A percentile compares a stretch with the other conserved stretches of the same genome.
Conservation (phyloP, 2,797 vertebrate species). For the Cuculus canorus region DNA sequence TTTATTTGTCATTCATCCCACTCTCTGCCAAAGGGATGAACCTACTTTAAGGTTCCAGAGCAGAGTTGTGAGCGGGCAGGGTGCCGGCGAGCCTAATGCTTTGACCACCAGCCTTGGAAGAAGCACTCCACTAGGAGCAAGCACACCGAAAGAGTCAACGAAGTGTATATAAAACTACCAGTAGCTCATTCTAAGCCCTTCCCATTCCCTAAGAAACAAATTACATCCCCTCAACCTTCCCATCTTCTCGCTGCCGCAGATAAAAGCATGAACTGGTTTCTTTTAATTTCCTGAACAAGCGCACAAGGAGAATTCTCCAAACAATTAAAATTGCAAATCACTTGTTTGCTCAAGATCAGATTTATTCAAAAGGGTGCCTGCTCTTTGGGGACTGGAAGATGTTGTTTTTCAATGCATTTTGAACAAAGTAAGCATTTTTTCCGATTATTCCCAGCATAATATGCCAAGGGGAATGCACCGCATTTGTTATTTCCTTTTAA, state of each 20-base stretch:
- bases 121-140: neutral
- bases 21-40: neutral
- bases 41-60: neutral
- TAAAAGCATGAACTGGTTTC: conserved; percentile 73
- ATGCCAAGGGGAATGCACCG: conserved; percentile 83
- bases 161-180: neutral
- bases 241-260: neutral
- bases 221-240: neutral
- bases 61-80: neutral
- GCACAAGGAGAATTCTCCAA: conserved; percentile 89
- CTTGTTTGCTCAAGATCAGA: conserved; percentile 90
- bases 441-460: conserved; percentile 92
- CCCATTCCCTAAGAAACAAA: neutral
- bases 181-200: neutral
- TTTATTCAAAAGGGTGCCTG: conserved; percentile 87
- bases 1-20: neutral
- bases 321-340: conserved; percentile 97
- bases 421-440: conserved; percentile 93
- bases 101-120: neutral
- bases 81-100: neutral
- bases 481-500: conserved; percentile 86
- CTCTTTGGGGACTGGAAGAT: conserved; percentile 81
- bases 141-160: neutral
- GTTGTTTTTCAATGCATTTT: conserved; percentile 83
- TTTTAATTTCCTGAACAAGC: conserved; percentile 80